Base-by-base conservation (phyloP, 1,140 invertebrate species). In the Phenacoccus solenopsis region DNA sequence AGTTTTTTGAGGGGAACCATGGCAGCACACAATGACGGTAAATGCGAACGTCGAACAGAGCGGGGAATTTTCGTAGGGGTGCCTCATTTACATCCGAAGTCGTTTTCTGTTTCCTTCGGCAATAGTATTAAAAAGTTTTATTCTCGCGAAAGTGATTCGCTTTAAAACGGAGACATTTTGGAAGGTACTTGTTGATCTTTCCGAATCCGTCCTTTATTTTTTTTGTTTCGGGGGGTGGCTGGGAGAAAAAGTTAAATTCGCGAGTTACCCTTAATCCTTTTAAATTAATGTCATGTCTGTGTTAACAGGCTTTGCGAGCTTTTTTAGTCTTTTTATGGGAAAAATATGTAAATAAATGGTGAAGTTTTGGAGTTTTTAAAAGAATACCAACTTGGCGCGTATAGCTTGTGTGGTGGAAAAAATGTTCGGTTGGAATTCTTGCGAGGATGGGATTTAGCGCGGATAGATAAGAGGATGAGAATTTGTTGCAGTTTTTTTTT, bases 231-330 rank as follows among this genome's bases (percentile, higher is more conserved):
- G n/a, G n/a, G 32, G n/a, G n/a, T 10, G 32, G n/a, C 32, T 10
- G 32, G 32, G 32, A 38, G n/a, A 38, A 38, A 38, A 38, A 38
- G 32, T n/a, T n/a, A n/a, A 38, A 38, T 38, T 38, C 32, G n/a
- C 32, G n/a, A 38, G 32, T 38, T 20, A 10, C 56, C 56, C 56
- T 59, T 59, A 59, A 59, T 59, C 56, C 56, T 20, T 59, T 59
- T 59, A 59, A 59, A 59, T 59, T 59, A 59, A 59, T 59, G 56
- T 59, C 56, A 20, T 59, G 56, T 59, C 56, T 59, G 56, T 59
- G 56, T 59, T 59, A 59, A 59, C 56, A 59, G 56, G 13, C 56
- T 59, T 59, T 59, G 7, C 7, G 7, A 59, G 20, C 21, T 7
- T 59, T 59, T 59, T 20, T 59, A 4, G 4, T 59, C 21, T 59